Conservation (phyloP, 2,888 invertebrate genomes). For the Nemapogon koenigi region DNA sequence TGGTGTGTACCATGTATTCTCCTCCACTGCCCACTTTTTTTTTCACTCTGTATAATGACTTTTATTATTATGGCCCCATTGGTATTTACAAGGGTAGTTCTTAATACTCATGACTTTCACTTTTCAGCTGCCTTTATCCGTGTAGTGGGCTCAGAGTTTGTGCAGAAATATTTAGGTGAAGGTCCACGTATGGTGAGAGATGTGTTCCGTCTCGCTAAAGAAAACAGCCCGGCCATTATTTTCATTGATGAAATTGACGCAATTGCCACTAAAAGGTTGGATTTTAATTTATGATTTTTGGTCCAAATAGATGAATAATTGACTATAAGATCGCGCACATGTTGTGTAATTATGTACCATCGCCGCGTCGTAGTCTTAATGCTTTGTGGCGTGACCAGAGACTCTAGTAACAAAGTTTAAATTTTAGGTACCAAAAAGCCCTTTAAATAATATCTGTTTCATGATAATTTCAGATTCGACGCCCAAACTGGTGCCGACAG, state of each 20-base stretch:
- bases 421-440: too few species aligned
- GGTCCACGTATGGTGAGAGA: slow-evolving; percentile 99
- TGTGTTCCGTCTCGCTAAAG: slow-evolving; percentile 97
- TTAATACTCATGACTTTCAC: background rate
- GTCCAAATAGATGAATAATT: too few species aligned
- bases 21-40: too few species aligned
- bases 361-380: background rate
- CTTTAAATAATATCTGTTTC: background rate
- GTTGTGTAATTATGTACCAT: background rate
- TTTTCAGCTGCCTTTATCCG: slow-evolving; percentile 93
- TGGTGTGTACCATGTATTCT: too few species aligned
- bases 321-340: too few species aligned
- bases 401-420: too few species aligned
- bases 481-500: slow-evolving; percentile 98
- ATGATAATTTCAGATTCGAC: slow-evolving; percentile 71
- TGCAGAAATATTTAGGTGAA: slow-evolving; percentile 98
- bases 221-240: slow-evolving; percentile 99
- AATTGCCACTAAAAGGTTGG: slow-evolving; percentile 93
- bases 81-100: too few species aligned
- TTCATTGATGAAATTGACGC: slow-evolving; percentile 99
- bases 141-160: slow-evolving; percentile 99
- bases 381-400: too few species aligned
- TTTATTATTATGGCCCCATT: too few species aligned
- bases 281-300: background rate
- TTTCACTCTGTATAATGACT: too few species aligned